Evolutionary conservation across 2,797 vertebrate genomes (phyloP).

Genomic region (Pseudopleuronectes americanus): DNA sequence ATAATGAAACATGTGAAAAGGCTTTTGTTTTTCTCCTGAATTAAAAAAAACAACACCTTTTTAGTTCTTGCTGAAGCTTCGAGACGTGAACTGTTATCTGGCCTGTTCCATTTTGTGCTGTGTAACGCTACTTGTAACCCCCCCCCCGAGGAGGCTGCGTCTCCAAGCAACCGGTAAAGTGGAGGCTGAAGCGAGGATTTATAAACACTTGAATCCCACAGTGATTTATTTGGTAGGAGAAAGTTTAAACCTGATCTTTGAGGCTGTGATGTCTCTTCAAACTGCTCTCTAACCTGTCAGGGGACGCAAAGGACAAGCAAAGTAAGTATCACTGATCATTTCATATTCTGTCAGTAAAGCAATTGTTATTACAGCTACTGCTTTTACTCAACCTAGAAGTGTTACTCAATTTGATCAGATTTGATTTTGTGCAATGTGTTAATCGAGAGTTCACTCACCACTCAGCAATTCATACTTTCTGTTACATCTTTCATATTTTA

Average conservation of each 20-base stretch:
- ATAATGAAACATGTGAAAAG: constrained; percentile 39
- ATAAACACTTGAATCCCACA: constrained; percentile 84
- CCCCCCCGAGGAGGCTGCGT: constrained; percentile 82
- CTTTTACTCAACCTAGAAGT: too few species aligned
- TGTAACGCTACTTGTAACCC: constrained; percentile 76
- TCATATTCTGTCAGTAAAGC: background rate
- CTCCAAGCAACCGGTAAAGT: constrained; percentile 92
- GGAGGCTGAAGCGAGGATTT: constrained; percentile 89
- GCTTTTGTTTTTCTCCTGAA: constrained; percentile 36
- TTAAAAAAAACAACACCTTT: constrained; percentile 8
- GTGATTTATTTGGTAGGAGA: constrained; percentile 81
- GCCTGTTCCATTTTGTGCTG: constrained; percentile 58
- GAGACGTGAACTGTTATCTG: constrained; percentile 45
- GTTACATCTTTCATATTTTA: too few species aligned
- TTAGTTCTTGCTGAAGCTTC: constrained; percentile 40
- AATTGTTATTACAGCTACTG: background rate
- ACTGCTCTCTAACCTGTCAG: constrained; percentile 19
- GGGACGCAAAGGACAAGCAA: constrained; percentile 13
- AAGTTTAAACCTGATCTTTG: constrained; percentile 47
- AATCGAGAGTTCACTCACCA: too few species aligned
- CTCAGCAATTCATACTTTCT: too few species aligned
- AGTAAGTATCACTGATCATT: constrained; percentile 47
- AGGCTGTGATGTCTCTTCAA: constrained; percentile 36
- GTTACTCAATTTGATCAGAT: too few species aligned
- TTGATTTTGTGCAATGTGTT: too few species aligned